A percentile compares a stretch with the other conserved stretches of the same genome.
Conservation (phyloP, 2,797 vertebrate species). For the Argya squamiceps region DNA sequence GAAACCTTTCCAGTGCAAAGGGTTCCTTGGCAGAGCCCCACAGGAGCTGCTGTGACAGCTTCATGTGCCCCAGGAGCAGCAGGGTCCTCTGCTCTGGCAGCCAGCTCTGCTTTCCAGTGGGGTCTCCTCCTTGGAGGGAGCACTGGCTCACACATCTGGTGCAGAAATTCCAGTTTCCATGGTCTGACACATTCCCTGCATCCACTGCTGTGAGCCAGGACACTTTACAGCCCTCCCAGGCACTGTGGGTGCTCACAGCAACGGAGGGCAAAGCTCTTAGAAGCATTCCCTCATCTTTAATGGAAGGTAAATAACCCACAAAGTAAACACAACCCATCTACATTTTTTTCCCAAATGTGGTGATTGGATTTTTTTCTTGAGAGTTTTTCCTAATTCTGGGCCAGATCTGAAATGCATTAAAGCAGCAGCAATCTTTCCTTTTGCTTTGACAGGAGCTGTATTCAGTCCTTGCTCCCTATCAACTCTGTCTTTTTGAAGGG, state of each 20-base stretch:
- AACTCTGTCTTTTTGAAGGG: not conserved
- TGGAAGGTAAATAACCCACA: not conserved
- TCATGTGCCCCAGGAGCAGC: not conserved
- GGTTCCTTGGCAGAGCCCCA: not conserved
- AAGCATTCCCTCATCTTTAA: not conserved
- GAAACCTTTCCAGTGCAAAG: not conserved
- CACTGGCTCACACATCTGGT: not conserved
- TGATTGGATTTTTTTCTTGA: not conserved
- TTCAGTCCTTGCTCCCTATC: not conserved
- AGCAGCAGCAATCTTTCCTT: not conserved
- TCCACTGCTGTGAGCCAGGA: not conserved
- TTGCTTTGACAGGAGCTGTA: not conserved
- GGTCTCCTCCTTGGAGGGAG: not conserved
- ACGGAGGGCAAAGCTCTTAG: not conserved
- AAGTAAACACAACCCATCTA: not conserved
- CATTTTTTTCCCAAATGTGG: not conserved
- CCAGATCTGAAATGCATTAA: not conserved
- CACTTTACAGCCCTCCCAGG: not conserved
- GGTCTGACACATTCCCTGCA: not conserved
- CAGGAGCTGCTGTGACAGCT: not conserved
- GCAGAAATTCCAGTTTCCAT: not conserved
- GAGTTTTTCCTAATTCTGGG: slow-evolving; percentile 17
- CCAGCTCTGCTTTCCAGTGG: not conserved
- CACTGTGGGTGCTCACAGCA: not conserved
- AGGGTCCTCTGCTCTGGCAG: not conserved